phyloP scores from a whole-genome alignment of 2,113 vertebrate genomes.

The Xenopus laevis region DNA sequence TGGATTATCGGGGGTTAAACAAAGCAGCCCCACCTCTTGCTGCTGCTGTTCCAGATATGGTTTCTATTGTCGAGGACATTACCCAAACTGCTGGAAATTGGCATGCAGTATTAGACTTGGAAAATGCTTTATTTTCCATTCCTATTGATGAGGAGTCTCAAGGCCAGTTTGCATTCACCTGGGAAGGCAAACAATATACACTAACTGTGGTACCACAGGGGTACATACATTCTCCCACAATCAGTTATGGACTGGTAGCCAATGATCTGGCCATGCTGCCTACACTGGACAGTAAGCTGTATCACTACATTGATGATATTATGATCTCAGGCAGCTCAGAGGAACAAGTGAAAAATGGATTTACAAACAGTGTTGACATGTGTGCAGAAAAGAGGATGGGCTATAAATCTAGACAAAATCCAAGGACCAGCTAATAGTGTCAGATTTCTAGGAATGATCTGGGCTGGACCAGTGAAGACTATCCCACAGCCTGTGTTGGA shows the following conservation, averaged over 20 bases:
- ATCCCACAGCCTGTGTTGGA: background rate
- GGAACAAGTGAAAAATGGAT: background rate
- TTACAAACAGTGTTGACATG: background rate
- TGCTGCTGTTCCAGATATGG: background rate
- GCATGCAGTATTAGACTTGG: slow-evolving; percentile 18
- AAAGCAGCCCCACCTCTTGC: background rate
- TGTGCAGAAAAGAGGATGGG: background rate
- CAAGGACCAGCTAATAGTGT: background rate
- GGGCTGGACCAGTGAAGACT: background rate
- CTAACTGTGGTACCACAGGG: no score
- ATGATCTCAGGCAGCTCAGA: no score
- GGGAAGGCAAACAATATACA: slow-evolving; percentile 1
- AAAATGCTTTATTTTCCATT: slow-evolving; percentile 22
- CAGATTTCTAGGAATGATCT: background rate
- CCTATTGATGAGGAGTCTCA: background rate
- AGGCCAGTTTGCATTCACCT: slow-evolving; percentile 22
- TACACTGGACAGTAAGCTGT: background rate
- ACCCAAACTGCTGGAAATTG: background rate
- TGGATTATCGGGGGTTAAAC: no score
- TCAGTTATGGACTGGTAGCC: background rate
- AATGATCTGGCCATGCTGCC: background rate
- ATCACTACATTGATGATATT: background rate
- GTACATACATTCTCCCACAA: background rate
- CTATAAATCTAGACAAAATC: background rate
- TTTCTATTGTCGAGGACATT: background rate